phyloP scores from a whole-genome alignment of 2,797 vertebrate species.

The Tangara arthus region DNA sequence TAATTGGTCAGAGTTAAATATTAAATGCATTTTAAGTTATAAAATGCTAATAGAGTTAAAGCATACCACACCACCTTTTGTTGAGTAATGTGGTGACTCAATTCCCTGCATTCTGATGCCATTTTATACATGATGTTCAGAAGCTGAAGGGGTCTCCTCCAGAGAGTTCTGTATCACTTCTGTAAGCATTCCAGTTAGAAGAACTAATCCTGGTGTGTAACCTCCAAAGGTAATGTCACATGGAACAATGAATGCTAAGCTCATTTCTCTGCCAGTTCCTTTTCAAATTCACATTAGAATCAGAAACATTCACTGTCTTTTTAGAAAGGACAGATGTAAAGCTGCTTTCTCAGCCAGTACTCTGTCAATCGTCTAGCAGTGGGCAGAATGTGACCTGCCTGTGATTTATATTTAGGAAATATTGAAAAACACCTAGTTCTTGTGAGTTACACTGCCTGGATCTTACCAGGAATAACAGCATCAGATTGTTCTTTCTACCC shows the following conservation, averaged over 20 bases:
- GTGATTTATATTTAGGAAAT: conserved; percentile 1
- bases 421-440: not conserved
- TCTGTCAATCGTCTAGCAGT: not conserved
- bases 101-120: not conserved
- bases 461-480: not conserved
- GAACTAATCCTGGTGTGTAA: not conserved
- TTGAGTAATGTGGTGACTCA: not conserved
- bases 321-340: not conserved
- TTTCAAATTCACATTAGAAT: not conserved
- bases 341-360: not conserved
- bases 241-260: not conserved
- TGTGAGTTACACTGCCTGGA: not conserved
- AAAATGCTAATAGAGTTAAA: not conserved
- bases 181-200: not conserved
- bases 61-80: not conserved
- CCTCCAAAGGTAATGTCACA: not conserved
- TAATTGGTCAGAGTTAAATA: not conserved
- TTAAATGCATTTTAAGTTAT: not conserved
- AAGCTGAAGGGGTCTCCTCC: not conserved
- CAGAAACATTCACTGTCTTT: not conserved
- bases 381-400: not conserved
- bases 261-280: not conserved
- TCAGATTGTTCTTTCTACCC: not conserved
- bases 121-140: not conserved
- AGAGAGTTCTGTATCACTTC: not conserved